Conservation (phyloP, 2,113 vertebrate species). For the Albula goreensis region DNA sequence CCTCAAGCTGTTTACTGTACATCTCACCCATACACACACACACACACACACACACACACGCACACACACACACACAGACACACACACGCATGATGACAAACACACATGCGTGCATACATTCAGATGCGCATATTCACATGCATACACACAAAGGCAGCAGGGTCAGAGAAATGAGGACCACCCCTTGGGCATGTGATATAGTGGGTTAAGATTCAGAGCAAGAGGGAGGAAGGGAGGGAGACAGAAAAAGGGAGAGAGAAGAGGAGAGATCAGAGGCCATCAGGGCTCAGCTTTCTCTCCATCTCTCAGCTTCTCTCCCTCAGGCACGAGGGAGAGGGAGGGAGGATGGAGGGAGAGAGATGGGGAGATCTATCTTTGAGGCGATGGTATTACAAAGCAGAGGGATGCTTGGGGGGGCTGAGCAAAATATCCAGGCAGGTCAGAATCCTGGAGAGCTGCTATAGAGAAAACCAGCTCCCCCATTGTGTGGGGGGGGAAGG, state of each 20-base stretch:
- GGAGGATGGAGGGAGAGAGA: not conserved
- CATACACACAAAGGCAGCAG: not conserved
- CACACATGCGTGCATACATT: not conserved
- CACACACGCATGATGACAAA: not conserved
- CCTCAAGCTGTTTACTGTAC: not conserved
- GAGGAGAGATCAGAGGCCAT: not conserved
- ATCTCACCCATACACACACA: not conserved
- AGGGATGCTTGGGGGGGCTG: not conserved
- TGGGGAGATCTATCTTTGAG: conserved; percentile 3
- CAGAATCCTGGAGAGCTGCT: not conserved
- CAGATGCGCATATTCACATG: not conserved
- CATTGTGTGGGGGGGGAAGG: not conserved
- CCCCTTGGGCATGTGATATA: not conserved
- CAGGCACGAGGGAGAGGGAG: not conserved
- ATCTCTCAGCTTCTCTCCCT: conserved; percentile 9
- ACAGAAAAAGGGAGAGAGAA: not conserved
- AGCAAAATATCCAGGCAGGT: not conserved
- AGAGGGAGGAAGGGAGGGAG: not conserved
- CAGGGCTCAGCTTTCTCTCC: not conserved
- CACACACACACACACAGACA: not conserved
- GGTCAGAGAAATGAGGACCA: not conserved
- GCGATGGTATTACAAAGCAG: conserved; percentile 9
- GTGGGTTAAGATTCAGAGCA: not conserved
- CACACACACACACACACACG: not conserved
- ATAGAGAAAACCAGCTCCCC: not conserved